A percentile compares a stretch with the other conserved stretches of the same genome.
Evolutionary conservation across 2,113 vertebrate species (phyloP).

Genomic region (Labeo catla): DNA sequence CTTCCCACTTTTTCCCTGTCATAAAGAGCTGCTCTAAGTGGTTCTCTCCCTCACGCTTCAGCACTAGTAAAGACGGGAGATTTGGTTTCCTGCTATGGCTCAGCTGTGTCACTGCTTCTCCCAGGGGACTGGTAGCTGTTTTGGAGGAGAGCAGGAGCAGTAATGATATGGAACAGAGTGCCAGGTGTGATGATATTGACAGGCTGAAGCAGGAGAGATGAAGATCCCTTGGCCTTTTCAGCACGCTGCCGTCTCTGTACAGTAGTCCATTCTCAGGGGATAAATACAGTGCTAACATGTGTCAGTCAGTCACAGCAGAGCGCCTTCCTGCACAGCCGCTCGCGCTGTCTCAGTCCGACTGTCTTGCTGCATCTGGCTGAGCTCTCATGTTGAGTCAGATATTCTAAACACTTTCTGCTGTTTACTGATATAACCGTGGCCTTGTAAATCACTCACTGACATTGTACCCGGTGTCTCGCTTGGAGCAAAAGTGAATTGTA

Average conservation of each 20-base stretch:
- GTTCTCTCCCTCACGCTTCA: constrained; percentile 5
- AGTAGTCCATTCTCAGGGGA: constrained; percentile 37
- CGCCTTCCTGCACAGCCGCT: constrained; percentile 17
- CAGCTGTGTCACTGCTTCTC: constrained; percentile 77
- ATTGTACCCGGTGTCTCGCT: constrained; percentile 3
- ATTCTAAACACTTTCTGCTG: constrained; percentile 28
- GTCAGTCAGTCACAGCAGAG: constrained; percentile 38
- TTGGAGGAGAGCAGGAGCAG: constrained; percentile 60
- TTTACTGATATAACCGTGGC: constrained; percentile 23
- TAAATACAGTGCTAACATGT: constrained; percentile 20
- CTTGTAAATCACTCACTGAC: constrained; percentile 36
- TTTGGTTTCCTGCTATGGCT: constrained; percentile 33
- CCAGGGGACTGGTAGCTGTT: constrained; percentile 57
- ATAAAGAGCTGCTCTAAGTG: constrained; percentile 51
- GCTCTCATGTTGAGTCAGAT: constrained; percentile 26
- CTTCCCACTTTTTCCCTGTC: constrained; percentile 72
- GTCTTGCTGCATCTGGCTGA: constrained; percentile 23
- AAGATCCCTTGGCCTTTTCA: constrained; percentile 70
- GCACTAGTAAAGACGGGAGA: constrained; percentile 28
- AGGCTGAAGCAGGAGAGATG: constrained; percentile 68
- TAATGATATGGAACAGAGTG: constrained; percentile 70
- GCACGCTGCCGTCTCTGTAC: constrained; percentile 57
- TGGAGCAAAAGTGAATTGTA: constrained; percentile 13
- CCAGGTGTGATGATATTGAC: constrained; percentile 71
- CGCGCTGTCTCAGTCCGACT: background rate